phyloP scores from a whole-genome alignment of 2,888 invertebrate species.

The Erebia ligea region DNA sequence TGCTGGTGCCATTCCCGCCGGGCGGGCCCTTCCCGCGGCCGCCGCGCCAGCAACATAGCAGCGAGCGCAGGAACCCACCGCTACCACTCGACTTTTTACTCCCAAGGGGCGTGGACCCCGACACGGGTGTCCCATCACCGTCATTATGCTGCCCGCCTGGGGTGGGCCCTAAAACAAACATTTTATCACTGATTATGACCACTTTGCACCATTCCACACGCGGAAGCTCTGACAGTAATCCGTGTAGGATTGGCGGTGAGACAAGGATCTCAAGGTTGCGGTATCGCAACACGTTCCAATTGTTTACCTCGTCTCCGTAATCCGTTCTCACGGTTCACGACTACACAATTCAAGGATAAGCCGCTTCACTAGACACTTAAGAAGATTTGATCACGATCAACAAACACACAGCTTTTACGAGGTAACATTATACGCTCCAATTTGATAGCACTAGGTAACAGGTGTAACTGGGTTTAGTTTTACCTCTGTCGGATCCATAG shows the following conservation, averaged over 20 bases:
- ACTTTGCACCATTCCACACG: slow-evolving; percentile 47
- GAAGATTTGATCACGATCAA: slow-evolving; percentile 57
- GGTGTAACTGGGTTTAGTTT: slow-evolving; percentile 82
- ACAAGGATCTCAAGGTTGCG: slow-evolving; percentile 74
- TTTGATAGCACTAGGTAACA: slow-evolving; percentile 80
- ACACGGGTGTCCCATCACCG: slow-evolving; percentile 79
- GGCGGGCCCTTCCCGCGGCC: slow-evolving; percentile 84
- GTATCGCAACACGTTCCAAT: slow-evolving; percentile 73
- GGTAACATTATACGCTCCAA: slow-evolving; percentile 81
- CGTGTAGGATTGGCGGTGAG: slow-evolving; percentile 55
- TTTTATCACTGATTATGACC: slow-evolving; percentile 49
- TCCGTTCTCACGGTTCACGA: slow-evolving; percentile 56
- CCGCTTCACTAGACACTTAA: slow-evolving; percentile 52
- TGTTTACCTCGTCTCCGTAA: slow-evolving; percentile 69
- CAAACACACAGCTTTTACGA: slow-evolving; percentile 70
- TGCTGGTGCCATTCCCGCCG: slow-evolving; percentile 86
- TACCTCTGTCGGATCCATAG: slow-evolving; percentile 96
- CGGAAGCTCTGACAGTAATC: slow-evolving; percentile 45
- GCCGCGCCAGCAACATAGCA: slow-evolving; percentile 93
- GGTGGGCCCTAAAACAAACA: slow-evolving; percentile 81
- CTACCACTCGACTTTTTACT: slow-evolving; percentile 73
- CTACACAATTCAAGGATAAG: slow-evolving; percentile 50
- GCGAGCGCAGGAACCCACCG: slow-evolving; percentile 92
- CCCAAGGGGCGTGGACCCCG: slow-evolving; percentile 75
- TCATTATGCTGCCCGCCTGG: slow-evolving; percentile 82